Base-by-base conservation (phyloP, 2,888 invertebrate genomes). In the Drosophila engyochracea region DNA sequence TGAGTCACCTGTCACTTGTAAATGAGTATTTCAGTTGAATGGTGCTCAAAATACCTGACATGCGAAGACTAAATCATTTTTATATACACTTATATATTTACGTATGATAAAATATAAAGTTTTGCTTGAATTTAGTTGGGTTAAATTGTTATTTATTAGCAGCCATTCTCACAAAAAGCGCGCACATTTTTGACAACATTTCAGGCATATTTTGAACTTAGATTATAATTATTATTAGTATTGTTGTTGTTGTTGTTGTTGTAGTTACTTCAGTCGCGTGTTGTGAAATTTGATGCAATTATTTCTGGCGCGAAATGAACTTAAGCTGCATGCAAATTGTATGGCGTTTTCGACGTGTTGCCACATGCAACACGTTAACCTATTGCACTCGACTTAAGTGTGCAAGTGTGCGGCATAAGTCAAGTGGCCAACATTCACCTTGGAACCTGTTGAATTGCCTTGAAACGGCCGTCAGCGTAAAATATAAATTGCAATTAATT, bases 371-470 rank as follows among this genome's bases (percentile, higher is more conserved):
- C 88, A 87, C 72, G 89, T 87, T 79, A 64, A 70, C 74, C 63
- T 74, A 55, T 47, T 47, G 25, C 47, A 25, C 47, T 30, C 53
- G 53, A 65, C 83, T 66, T 60, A 71, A 47, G 62, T 28, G 14
- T 55, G 49, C 37, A 44, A 58, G 41, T 30, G 49, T 51, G 28
- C 51, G 63, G 44, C 25, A 49, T 28, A 70, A 63, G 66, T 76
- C 57, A 79, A 84, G 86, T 81, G 79, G 76, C 61, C 69, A 83
- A 78, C 71, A 39, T 74, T 70, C 74, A 80, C 89, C 89, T 85
- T 85, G 85, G 71, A 67, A 85, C 85, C 85, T 85, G 85, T 85
- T 85, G 85, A 72, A 71, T 79, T 69, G 76, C 84, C 82, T 80
- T 76, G 73, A 65, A 55, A 35, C 9, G 49, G 28, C 39, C 22